A percentile compares a stretch with the other conserved stretches of the same genome.
These are phyloP conservation scores for Plebejus anna DNA, from an alignment of 2,888 invertebrate genomes.

Conservation along the genomic window DNA sequence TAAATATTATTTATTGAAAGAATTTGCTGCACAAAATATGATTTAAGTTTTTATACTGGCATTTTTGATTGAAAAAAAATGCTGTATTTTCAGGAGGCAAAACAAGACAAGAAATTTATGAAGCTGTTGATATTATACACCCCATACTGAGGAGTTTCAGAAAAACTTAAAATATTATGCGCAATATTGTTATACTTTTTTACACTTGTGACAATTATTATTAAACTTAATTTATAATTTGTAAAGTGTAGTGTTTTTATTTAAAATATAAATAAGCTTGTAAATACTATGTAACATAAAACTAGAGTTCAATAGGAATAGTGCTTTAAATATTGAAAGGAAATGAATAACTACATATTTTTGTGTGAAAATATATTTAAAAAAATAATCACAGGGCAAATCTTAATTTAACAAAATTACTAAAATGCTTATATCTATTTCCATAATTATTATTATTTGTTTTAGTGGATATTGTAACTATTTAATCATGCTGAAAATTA, in stretches of 20 bases:
- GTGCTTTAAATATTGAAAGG: background rate
- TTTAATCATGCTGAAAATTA: slow-evolving; percentile 7
- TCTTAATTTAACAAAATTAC: background rate
- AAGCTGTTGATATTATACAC: slow-evolving; percentile 96
- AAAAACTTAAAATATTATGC: slow-evolving; percentile 73
- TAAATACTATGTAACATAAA: too few relatives aligned
- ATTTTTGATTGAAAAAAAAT: background rate
- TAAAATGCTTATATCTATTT: background rate
- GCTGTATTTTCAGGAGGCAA: slow-evolving; percentile 86
- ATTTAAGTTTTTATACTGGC: background rate
- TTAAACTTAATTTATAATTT: slow-evolving; percentile 9
- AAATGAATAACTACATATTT: background rate
- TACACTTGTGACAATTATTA: background rate
- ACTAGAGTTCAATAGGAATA: too few relatives aligned
- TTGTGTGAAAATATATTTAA: background rate
- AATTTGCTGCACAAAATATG: background rate
- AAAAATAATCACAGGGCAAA: background rate
- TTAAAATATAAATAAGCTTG: background rate
- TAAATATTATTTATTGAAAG: slow-evolving; percentile 38
- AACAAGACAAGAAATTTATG: slow-evolving; percentile 92
- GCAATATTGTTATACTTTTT: background rate
- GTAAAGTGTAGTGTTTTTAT: background rate
- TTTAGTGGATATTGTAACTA: slow-evolving; percentile 8
- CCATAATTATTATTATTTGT: background rate
- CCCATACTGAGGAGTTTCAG: slow-evolving; percentile 96